Evolutionary conservation across 2,113 vertebrate species (phyloP).

Genomic region (Lamprotornis superbus): DNA sequence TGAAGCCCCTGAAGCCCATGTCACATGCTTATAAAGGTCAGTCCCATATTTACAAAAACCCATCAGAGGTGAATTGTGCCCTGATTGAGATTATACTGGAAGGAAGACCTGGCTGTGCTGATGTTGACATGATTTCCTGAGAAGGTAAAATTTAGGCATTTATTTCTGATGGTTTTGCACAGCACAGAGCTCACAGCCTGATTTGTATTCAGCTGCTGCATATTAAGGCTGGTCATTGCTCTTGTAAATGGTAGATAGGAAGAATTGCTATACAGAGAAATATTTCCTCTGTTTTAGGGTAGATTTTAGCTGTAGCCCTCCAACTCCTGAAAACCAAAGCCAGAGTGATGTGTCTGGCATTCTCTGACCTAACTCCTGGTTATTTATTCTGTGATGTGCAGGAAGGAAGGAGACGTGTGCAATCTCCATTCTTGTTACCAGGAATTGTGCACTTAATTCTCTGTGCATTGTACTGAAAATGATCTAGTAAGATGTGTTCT

Average conservation of each 20-base stretch:
- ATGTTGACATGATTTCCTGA: neutral
- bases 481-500: conserved; percentile 56
- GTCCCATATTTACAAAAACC: neutral
- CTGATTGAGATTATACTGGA: neutral
- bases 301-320: neutral
- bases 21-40: neutral
- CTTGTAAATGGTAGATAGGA: conserved; percentile 38
- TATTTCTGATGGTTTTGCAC: neutral
- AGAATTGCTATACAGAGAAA: neutral
- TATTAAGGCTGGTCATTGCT: conserved; percentile 34
- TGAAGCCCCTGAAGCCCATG: neutral
- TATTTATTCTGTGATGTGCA: conserved; percentile 4
- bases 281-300: conserved; percentile 10
- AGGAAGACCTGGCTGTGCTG: neutral
- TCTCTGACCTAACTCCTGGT: neutral
- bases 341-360: neutral
- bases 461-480: conserved; percentile 62
- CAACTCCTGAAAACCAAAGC: neutral
- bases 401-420: conserved; percentile 29
- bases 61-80: neutral
- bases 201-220: conserved; percentile 40
- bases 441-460: conserved; percentile 68
- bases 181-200: neutral
- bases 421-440: conserved; percentile 58
- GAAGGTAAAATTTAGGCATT: neutral